A percentile compares a stretch with the other conserved stretches of the same genome.
phyloP scores from a whole-genome alignment of 2,797 vertebrate species.

The Carapus acus region DNA sequence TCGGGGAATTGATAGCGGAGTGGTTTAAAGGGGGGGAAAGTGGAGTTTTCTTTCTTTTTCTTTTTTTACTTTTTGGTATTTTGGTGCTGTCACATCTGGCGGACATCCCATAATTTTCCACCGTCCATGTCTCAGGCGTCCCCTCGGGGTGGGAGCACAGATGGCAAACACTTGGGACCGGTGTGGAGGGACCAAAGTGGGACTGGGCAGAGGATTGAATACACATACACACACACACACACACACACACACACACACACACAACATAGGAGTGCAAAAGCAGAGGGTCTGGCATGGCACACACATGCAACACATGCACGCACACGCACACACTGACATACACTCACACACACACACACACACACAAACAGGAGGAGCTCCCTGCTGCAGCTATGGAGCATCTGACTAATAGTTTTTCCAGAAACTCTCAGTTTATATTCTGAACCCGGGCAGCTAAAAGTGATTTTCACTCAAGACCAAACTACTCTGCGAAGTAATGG shows the following conservation, averaged over 20 bases:
- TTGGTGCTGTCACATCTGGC: slow-evolving; percentile 44
- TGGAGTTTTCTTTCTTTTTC: background rate
- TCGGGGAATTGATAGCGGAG: too few relatives aligned
- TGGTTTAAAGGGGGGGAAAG: slow-evolving; percentile 7
- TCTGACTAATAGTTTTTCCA: slow-evolving; percentile 30
- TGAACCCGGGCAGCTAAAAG: too few relatives aligned
- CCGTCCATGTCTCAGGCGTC: too few relatives aligned
- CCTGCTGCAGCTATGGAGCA: slow-evolving; percentile 13
- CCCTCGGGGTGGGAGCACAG: slow-evolving; percentile 42
- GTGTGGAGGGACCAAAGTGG: slow-evolving; percentile 32
- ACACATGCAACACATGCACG: too few relatives aligned
- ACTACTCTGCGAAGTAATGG: too few relatives aligned
- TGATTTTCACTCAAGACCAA: slow-evolving; percentile 2
- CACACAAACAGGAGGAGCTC: too few relatives aligned
- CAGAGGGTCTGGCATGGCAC: slow-evolving; percentile 27
- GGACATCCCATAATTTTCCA: slow-evolving; percentile 39
- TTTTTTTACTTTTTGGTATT: too few relatives aligned
- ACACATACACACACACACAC: slow-evolving; percentile 21
- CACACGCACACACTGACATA: too few relatives aligned
- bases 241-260: slow-evolving; percentile 27
- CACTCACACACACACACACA: background rate
- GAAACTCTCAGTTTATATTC: too few relatives aligned
- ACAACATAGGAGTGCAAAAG: too few relatives aligned
- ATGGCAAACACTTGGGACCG: slow-evolving; percentile 54
- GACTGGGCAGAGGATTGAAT: slow-evolving; percentile 9